Conservation (phyloP, 2,113 vertebrate genomes). For the Elanoides forficatus region DNA sequence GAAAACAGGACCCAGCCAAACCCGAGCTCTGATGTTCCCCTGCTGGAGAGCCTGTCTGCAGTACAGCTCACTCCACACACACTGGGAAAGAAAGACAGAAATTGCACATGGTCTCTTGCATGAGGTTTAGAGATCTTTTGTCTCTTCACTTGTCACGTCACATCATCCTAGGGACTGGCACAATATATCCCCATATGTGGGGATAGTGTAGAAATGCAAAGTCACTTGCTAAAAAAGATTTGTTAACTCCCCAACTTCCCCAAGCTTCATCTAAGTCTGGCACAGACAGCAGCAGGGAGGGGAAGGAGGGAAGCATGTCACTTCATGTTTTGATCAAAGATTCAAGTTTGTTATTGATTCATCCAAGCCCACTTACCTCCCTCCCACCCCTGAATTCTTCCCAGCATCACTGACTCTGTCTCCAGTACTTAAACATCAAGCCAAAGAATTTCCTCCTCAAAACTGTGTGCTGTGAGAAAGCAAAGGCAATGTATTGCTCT, state of each 20-base stretch:
- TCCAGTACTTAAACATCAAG: background rate
- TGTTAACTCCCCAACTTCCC: background rate
- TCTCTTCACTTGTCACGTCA: background rate
- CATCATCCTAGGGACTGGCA: background rate
- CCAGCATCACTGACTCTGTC: background rate
- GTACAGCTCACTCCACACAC: background rate
- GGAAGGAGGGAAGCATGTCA: background rate
- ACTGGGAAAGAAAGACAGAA: background rate
- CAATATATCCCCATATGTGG: background rate
- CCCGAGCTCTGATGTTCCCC: background rate
- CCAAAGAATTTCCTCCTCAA: background rate
- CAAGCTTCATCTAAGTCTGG: background rate
- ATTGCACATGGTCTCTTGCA: background rate
- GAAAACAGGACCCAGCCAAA: background rate
- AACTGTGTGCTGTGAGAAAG: background rate
- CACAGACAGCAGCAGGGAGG: background rate
- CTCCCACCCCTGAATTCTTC: slow-evolving; percentile 4
- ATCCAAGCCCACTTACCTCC: background rate
- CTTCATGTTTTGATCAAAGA: slow-evolving; percentile 29
- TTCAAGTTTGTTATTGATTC: slow-evolving; percentile 23
- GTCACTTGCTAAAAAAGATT: background rate
- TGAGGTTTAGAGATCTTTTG: background rate
- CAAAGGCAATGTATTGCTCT: background rate
- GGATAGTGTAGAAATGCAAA: background rate
- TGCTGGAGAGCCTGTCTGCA: background rate